phyloP scores from a whole-genome alignment of 2,797 vertebrate genomes.

The Okamejei kenojei region DNA sequence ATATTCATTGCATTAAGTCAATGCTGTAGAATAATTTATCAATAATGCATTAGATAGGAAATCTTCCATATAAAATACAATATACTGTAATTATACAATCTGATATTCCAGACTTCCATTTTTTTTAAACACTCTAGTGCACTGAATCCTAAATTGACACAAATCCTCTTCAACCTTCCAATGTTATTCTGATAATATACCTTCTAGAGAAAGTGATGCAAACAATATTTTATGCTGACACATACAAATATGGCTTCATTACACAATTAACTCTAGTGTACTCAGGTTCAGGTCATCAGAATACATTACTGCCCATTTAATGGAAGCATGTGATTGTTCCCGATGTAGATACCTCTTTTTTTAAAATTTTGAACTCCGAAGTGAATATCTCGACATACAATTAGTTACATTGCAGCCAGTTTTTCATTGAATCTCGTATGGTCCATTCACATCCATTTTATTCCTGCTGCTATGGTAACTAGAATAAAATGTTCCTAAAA shows the following conservation, averaged over 20 bases:
- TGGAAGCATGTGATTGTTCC: neutral
- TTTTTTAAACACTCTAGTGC: neutral
- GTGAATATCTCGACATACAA: conserved; percentile 23
- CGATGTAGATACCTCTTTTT: neutral
- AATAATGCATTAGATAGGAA: neutral
- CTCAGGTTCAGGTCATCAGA: neutral
- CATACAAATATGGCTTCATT: neutral
- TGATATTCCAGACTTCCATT: neutral
- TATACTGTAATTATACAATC: neutral
- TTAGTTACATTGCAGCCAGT: conserved; percentile 26
- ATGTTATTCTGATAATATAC: neutral
- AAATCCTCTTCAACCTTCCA: neutral
- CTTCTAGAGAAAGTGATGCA: neutral
- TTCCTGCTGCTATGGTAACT: conserved; percentile 30
- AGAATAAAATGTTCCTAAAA: neutral
- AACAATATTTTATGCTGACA: conserved; percentile 11
- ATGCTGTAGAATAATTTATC: conserved; percentile 1
- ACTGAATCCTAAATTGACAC: too few relatives aligned
- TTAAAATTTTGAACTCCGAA: neutral
- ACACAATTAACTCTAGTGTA: conserved; percentile 14
- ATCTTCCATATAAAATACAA: conserved; percentile 5
- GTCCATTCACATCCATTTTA: neutral
- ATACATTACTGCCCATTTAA: neutral
- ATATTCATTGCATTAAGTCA: neutral
- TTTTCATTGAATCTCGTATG: neutral